These are phyloP conservation scores for Lepidocyrtinus sp. DNA, from an alignment of 2,888 invertebrate species.

Conservation along the genomic window DNA sequence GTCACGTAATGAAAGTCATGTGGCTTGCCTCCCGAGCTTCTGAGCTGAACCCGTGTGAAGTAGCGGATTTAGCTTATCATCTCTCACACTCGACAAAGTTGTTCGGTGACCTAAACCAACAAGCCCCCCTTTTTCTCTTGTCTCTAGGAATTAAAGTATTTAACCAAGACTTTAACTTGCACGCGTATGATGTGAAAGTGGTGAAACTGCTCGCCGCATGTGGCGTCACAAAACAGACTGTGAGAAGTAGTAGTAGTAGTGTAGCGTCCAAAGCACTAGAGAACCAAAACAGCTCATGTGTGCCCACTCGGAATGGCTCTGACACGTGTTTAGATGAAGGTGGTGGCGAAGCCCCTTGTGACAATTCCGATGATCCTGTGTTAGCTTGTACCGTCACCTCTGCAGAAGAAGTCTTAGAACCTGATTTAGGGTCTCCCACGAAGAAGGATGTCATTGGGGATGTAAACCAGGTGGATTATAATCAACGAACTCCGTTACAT, in stretches of 20 bases:
- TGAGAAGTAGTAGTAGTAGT: slow-evolving; percentile 41
- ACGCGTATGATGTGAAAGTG: slow-evolving; percentile 66
- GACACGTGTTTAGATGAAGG: slow-evolving; percentile 71
- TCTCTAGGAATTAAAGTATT: slow-evolving; percentile 66
- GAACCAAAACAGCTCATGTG: slow-evolving; percentile 6
- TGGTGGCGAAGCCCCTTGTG: slow-evolving; percentile 72
- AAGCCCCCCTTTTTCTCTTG: slow-evolving; percentile 66
- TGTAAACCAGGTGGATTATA: slow-evolving; percentile 75
- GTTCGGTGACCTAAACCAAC: slow-evolving; percentile 61
- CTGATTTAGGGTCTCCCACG: slow-evolving; percentile 72
- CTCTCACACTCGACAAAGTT: slow-evolving; percentile 65
- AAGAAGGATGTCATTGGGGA: slow-evolving; percentile 72
- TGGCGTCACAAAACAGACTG: slow-evolving; percentile 63
- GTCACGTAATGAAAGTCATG: slow-evolving; percentile 91
- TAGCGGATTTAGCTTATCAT: slow-evolving; percentile 75
- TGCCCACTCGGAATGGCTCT: slow-evolving; percentile 70
- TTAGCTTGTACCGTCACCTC: slow-evolving; percentile 71
- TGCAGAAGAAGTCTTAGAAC: slow-evolving; percentile 72
- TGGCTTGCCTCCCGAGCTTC: slow-evolving; percentile 77
- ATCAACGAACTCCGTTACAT: slow-evolving; percentile 82
- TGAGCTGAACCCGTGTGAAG: slow-evolving; percentile 72
- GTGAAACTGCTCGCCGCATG: slow-evolving; percentile 66
- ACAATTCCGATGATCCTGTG: slow-evolving; percentile 71
- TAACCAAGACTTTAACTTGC: slow-evolving; percentile 53
- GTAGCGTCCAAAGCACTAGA: slow-evolving; percentile 38